Base-by-base conservation (phyloP, 2,888 invertebrate genomes). In the Halictus ligatus region DNA sequence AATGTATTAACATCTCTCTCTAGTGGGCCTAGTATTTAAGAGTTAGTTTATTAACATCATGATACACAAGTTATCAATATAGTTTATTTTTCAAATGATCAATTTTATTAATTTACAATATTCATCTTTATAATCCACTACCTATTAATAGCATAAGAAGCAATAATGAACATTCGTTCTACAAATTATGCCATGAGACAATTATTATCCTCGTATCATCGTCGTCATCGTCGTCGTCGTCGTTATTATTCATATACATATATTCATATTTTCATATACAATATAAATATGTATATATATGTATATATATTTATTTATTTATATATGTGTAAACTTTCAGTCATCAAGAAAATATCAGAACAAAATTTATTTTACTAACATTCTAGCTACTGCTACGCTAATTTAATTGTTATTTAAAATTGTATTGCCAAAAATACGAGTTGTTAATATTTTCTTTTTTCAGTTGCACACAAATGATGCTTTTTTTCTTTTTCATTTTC, bases 401-500 rank as follows among this genome's bases (percentile, higher is more conserved):
- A 89, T 89, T 90, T 82, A 82, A 89, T 90, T 89, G 79, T 80
- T 88, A 85, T 88, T 91, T 92, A 89, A 92, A 90, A 88, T 88
- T 92, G 92, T 93, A 93, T 94, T 94, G 94, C 94, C 94, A 93
- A 94, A 94, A 94, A 94, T 94, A 94, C 92, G 89, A 89, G 91
- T 93, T 84, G 81, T 88, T 89, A 88, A 91, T 87, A 87, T 86
- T 83, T 83, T 50, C 71, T 79, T 81, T 67, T 76, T 75, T 80
- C 86, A 77, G 89, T 75, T 89, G 83, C 80, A 90, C 85, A 89
- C 90, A 90, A 89, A 89, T 88, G 81, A 89, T 88, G 88, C 81
- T 84, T 92, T 87, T 54, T 54, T 54, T 54, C 50, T 54, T 54
- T 54, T 54, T 54, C 54, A 21, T 83, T 69, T 82, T 88, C 71